Base-by-base conservation (phyloP, 2,888 invertebrate genomes). In the Leistus spinibarbis region DNA sequence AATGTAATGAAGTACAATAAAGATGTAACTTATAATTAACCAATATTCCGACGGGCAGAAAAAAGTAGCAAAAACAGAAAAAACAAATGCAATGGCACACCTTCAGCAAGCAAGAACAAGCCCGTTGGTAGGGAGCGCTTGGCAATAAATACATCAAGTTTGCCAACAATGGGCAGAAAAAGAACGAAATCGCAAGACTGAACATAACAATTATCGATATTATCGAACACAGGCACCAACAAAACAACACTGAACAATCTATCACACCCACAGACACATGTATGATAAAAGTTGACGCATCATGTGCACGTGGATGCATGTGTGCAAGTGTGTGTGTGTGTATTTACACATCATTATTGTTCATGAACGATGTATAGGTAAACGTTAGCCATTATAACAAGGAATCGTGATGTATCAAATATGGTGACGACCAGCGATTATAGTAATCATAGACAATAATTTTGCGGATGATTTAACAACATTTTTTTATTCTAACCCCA, bases 201-300 rank as follows among this genome's bases (percentile, higher is more conserved):
- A 60, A 60, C 60, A 60, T 60, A 19, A 60, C 60, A 60, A 60
- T 60, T 60, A 60, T 60, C 60, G 60, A 60, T 60, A 60, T 60
- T 60, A 60, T 60, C 60, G 22, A 60, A 22, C 60, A 40, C 40
- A 60, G 16, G 22, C 17, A 60, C n/a, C 19, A 60, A 56, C 53
- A 53, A 7, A n/a, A n/a, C n/a, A 60, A 56, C 40, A 40, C 13
- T 40, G 40, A 7, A 40, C 40, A 40, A 40, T 40, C 40, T 19
- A 56, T 16, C 60, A 60, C 60, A 22, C 60, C 60, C 60, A 60
- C 60, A 54, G 13, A 54, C 5, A 60, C 17, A 60, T 17, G 17
- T 17, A 60, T 40, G 40, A 40, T 40, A 40, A 40, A 40, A 40
- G 40, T 40, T 40, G 40, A 40, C 40, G 40, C 40, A 40, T 40